Conservation (phyloP, 2,888 invertebrate genomes). For the Aproaerema taeniolella region DNA sequence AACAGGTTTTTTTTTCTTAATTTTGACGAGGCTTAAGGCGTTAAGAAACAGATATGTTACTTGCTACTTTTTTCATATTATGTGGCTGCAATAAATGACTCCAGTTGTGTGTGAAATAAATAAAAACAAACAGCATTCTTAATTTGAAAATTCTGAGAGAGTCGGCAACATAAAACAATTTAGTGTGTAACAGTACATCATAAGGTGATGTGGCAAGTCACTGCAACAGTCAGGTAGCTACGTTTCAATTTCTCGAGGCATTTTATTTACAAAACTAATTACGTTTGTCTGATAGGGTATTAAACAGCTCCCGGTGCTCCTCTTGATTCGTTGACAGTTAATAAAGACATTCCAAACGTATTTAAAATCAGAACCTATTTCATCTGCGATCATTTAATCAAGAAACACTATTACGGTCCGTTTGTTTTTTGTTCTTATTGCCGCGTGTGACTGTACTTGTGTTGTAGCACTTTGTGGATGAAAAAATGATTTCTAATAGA, state of each 20-base stretch:
- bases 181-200: conserved; percentile 45
- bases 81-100: too few relatives aligned
- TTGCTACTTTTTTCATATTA: too few relatives aligned
- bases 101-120: too few relatives aligned
- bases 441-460: conserved; percentile 33
- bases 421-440: conserved; percentile 33
- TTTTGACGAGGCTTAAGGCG: too few relatives aligned
- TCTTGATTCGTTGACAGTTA: conserved; percentile 71
- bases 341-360: conserved; percentile 72
- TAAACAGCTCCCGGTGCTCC: conserved; percentile 63
- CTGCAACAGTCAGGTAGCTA: conserved; percentile 63
- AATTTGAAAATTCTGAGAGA: too few relatives aligned
- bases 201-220: conserved; percentile 67
- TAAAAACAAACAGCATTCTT: too few relatives aligned
- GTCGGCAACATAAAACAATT: too few relatives aligned
- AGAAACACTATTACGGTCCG: conserved; percentile 38
- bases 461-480: conserved; percentile 29
- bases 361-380: conserved; percentile 56
- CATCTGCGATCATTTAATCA: conserved; percentile 50
- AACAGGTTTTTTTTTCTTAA: too few relatives aligned
- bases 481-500: conserved; percentile 38
- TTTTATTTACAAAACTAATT: conserved; percentile 78
- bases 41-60: too few relatives aligned
- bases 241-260: conserved; percentile 75
- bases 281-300: conserved; percentile 73